Evolutionary conservation across 2,888 invertebrate species (phyloP), one percentile per base, ranked within the genome.

Genomic region (Portevinia maculata): DNA sequence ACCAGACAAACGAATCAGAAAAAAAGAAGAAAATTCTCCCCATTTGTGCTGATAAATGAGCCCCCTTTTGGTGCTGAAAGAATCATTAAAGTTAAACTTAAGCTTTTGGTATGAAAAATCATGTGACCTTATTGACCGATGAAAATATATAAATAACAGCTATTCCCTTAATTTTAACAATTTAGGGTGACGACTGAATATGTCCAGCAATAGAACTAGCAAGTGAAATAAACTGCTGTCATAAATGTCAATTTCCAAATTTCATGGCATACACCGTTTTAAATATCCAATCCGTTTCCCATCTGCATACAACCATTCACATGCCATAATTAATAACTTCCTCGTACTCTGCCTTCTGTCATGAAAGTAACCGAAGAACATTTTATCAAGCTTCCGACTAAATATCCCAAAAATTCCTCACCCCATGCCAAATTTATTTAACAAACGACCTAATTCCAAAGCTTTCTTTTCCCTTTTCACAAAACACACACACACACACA

Each of bases 401-500:
- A 24, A 55, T 44, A 30, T 53, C 17, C n/a, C 21, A 17, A 21
- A 53, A 41, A 53, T 30, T 32, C 48, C 19, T 39, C 28, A 57
- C 37, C 34, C 19, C 21, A 55, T 55, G 24, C 2, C 57, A 59
- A 59, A 70, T 59, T 62, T 11, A 52, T 62, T 48, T 53, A 62
- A 71, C 62, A 71, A 62, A 37, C 62, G 71, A 71, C 71, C 71
- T 62, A 53, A 71, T 71, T 71, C 17, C 53, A 17, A 46, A 62
- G 52, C 52, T 74, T 37, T 11, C 9, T 34, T 46, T 67, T 64
- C 41, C 17, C 17, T 19, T 57, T 46, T 46, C 44, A 5, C n/a
- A n/a, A 9, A 6, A 46, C 30, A 30, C 6, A 37, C 17, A 9
- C 13, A 46, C 8, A 59, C 13, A 46, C 30, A 30, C 6, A 37